These are phyloP conservation scores for Stomatorhinus walkeri DNA, from an alignment of 2,797 vertebrate species.

Conservation along the genomic window DNA sequence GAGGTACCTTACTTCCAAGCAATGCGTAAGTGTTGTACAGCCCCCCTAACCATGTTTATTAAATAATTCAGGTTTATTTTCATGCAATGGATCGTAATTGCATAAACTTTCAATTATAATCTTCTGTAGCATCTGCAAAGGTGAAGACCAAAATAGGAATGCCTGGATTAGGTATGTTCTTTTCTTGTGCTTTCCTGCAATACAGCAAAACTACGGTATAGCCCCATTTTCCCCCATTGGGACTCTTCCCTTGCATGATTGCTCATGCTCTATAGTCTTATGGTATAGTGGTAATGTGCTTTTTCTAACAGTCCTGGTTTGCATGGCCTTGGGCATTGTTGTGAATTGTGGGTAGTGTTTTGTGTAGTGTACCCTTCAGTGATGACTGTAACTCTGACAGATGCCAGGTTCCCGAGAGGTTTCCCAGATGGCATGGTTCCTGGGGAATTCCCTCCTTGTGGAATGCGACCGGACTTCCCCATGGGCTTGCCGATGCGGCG, in stretches of 20 bases:
- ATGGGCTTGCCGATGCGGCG: conserved; percentile 25
- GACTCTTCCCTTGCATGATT: not conserved
- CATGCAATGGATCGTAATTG: not conserved
- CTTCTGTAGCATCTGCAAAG: conserved; percentile 46
- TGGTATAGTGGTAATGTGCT: not conserved
- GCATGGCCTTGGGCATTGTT: not conserved
- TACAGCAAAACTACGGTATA: not conserved
- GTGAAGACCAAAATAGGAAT: conserved; percentile 40
- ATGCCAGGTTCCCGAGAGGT: conserved; percentile 38
- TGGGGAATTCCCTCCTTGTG: conserved; percentile 45
- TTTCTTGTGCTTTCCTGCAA: not conserved
- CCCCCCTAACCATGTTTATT: not conserved
- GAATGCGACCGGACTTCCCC: conserved; percentile 39
- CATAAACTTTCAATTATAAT: not conserved
- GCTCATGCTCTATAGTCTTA: not conserved
- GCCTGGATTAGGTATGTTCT: conserved; percentile 42
- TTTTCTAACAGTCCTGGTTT: not conserved
- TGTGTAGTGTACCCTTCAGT: not conserved
- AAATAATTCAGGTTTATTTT: not conserved
- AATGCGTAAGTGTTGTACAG: conserved; percentile 52
- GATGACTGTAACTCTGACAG: conserved; percentile 3
- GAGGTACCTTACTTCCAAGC: conserved; percentile 57
- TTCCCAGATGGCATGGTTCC: conserved; percentile 43
- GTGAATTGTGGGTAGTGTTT: not conserved
- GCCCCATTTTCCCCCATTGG: not conserved